Evolutionary conservation across 2,888 invertebrate genomes (phyloP).

Genomic region (Rhopalosiphum nymphaeae): DNA sequence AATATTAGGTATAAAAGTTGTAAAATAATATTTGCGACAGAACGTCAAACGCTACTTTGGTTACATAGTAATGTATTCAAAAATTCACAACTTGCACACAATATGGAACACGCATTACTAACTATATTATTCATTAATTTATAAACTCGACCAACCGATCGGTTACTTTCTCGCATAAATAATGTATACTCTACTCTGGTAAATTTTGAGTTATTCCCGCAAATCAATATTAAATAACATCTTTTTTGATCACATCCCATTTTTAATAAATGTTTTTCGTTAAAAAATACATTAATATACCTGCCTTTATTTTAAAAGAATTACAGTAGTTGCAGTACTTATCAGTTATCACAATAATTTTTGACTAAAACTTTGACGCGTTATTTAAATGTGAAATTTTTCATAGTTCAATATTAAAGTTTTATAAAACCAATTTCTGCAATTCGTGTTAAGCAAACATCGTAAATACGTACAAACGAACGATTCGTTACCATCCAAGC

Average conservation of each 20-base stretch:
- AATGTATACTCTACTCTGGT: no score
- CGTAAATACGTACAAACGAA: background rate
- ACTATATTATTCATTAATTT: no score
- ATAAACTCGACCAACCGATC: no score
- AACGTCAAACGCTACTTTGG: no score
- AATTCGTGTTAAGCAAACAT: background rate
- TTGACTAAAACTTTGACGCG: background rate
- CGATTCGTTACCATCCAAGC: background rate
- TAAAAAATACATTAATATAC: background rate
- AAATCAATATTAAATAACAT: no score
- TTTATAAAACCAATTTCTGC: background rate
- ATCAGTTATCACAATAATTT: background rate
- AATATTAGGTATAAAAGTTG: no score
- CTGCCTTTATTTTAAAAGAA: background rate
- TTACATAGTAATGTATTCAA: no score
- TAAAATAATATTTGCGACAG: no score
- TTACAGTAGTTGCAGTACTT: background rate
- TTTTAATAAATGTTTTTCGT: background rate
- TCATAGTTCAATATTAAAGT: slow-evolving; percentile 3
- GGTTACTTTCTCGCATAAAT: no score
- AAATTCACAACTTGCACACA: no score
- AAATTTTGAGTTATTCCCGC: no score
- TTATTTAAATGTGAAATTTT: background rate
- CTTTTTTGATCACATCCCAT: background rate
- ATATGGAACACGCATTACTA: no score